These are phyloP conservation scores for Gambusia yucatana DNA, from an alignment of 2,797 vertebrate species.

Conservation along the genomic window DNA sequence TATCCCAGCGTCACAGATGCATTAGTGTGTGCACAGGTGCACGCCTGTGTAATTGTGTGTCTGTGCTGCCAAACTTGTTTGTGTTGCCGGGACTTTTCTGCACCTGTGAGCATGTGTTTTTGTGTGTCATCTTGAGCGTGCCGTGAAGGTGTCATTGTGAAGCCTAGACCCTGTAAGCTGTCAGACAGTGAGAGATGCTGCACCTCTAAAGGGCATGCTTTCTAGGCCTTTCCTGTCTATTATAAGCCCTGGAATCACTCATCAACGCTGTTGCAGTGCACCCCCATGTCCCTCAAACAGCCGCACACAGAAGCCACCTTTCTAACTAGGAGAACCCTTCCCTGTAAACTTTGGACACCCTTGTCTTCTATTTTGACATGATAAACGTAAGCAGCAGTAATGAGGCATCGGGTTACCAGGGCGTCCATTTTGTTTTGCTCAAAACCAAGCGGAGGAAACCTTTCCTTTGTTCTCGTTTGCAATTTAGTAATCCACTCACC, in stretches of 20 bases:
- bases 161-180: conserved; percentile 77
- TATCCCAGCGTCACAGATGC: conserved; percentile 56
- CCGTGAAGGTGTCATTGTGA: conserved; percentile 79
- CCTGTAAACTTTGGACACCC: conserved; percentile 74
- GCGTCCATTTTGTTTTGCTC: conserved; percentile 76
- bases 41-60: conserved; percentile 9
- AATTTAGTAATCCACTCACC: conserved; percentile 23
- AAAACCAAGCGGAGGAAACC: conserved; percentile 52
- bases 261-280: conserved; percentile 75
- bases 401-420: conserved; percentile 71
- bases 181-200: conserved; percentile 81
- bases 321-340: conserved; percentile 73
- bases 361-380: conserved; percentile 75
- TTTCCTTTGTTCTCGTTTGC: conserved; percentile 3
- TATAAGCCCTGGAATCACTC: conserved; percentile 78
- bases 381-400: conserved; percentile 74
- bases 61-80: conserved; percentile 63
- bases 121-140: conserved; percentile 70
- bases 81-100: conserved; percentile 55
- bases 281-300: conserved; percentile 77
- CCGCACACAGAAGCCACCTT: conserved; percentile 70
- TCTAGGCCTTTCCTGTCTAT: conserved; percentile 80
- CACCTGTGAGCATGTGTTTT: conserved; percentile 68
- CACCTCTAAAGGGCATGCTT: conserved; percentile 78
- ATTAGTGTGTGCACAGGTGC: conserved; percentile 43